These are phyloP conservation scores for Ariolimax columbianus DNA, from an alignment of 2,888 invertebrate genomes.

Conservation along the genomic window DNA sequence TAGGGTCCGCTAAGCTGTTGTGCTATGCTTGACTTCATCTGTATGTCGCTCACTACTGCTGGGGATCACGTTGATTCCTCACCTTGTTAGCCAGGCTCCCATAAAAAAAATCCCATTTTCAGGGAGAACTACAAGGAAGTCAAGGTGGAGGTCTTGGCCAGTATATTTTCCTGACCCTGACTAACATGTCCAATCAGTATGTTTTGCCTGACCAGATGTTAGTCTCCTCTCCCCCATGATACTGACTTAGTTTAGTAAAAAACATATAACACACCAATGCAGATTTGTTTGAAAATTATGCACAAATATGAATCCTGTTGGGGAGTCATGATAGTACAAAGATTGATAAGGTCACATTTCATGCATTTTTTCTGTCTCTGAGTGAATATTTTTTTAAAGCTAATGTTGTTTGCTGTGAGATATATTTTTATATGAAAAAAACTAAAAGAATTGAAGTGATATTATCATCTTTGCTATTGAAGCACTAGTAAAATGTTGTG, in stretches of 20 bases:
- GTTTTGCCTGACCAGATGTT: no score
- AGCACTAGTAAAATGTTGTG: not conserved
- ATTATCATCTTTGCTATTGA: not conserved
- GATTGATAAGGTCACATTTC: not conserved
- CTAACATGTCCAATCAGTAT: no score
- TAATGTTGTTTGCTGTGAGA: constrained; percentile 14
- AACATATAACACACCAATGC: not conserved
- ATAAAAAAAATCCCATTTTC: no score
- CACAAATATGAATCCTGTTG: not conserved
- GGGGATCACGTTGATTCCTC: no score
- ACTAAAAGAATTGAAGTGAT: not conserved
- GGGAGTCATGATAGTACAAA: not conserved
- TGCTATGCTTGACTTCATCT: no score
- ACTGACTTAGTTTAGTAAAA: not conserved
- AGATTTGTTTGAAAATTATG: not conserved
- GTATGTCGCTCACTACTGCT: no score
- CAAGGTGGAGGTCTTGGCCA: no score
- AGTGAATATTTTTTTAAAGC: not conserved
- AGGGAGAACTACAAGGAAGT: no score
- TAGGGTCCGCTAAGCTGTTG: no score
- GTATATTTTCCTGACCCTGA: no score
- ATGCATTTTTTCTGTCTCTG: not conserved
- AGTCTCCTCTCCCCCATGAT: no score
- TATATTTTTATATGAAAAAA: not conserved
- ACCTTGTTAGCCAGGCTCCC: no score